Conservation (phyloP, 2,113 vertebrate species). For the Salminus brasiliensis region DNA sequence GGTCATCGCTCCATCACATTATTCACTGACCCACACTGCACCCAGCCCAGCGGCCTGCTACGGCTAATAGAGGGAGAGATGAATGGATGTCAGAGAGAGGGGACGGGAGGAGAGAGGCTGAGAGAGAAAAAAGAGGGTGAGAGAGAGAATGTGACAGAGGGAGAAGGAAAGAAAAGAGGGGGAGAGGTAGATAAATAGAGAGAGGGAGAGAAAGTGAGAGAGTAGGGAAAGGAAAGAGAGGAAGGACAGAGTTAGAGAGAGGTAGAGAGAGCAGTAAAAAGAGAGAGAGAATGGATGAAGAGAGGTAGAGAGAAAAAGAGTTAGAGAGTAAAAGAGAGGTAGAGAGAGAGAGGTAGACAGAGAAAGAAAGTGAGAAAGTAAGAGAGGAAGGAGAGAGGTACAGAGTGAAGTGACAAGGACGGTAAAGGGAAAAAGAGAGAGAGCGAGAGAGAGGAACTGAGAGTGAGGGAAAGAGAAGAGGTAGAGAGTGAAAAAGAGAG, state of each 20-base stretch:
- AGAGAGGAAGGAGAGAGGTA: neutral
- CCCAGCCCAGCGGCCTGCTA: constrained; percentile 58
- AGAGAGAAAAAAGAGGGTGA: neutral
- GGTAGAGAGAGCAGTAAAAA: constrained; percentile 50
- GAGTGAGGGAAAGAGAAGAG: neutral
- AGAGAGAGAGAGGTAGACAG: neutral
- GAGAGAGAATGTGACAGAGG: neutral
- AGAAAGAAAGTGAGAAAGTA: neutral
- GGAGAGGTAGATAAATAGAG: too few relatives aligned
- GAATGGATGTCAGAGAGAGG: constrained; percentile 53
- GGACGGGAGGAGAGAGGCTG: constrained; percentile 35
- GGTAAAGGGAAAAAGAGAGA: neutral
- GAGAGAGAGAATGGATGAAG: neutral
- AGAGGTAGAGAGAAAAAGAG: neutral
- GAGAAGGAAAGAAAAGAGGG: constrained; percentile 24
- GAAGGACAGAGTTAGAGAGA: too few relatives aligned
- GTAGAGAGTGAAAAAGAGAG: neutral
- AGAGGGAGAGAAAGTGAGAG: constrained; percentile 31
- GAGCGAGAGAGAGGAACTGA: neutral
- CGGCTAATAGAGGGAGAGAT: constrained; percentile 65
- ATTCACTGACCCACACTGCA: constrained; percentile 56
- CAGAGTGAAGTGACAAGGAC: too few relatives aligned
- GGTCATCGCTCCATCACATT: constrained; percentile 44
- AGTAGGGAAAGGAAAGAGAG: too few relatives aligned
- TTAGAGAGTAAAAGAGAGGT: too few relatives aligned